Conservation (phyloP, 2,113 vertebrate genomes). For the Gallinago paraguaiae region DNA sequence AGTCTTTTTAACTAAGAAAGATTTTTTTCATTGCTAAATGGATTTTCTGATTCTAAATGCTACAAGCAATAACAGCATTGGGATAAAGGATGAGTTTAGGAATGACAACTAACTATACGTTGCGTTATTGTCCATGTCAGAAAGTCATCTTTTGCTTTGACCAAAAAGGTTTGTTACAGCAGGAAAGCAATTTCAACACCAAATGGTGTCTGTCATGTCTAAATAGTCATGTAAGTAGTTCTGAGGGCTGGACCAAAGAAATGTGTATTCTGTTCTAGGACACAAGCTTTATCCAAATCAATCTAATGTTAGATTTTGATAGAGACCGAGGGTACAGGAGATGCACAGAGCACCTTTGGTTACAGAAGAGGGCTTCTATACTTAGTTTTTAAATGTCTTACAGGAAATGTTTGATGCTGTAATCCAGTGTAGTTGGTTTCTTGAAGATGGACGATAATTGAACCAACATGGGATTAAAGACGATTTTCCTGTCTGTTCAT, state of each 20-base stretch:
- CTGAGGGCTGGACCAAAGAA: neutral
- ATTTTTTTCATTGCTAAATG: neutral
- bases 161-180: neutral
- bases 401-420: neutral
- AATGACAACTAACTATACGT: neutral
- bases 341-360: neutral
- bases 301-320: neutral
- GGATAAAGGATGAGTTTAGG: neutral
- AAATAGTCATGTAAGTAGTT: neutral
- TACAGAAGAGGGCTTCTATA: neutral
- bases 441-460: neutral
- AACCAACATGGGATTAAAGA: neutral
- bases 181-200: neutral
- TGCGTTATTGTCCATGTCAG: fast-evolving
- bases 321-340: neutral
- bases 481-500: neutral
- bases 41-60: neutral
- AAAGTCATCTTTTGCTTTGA: neutral
- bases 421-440: neutral
- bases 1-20: neutral
- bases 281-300: neutral
- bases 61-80: neutral
- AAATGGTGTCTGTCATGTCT: neutral
- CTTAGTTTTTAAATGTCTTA: neutral
- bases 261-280: neutral